Evolutionary conservation across 1,140 invertebrate species (phyloP).

Genomic region (Drepana arcuata): DNA sequence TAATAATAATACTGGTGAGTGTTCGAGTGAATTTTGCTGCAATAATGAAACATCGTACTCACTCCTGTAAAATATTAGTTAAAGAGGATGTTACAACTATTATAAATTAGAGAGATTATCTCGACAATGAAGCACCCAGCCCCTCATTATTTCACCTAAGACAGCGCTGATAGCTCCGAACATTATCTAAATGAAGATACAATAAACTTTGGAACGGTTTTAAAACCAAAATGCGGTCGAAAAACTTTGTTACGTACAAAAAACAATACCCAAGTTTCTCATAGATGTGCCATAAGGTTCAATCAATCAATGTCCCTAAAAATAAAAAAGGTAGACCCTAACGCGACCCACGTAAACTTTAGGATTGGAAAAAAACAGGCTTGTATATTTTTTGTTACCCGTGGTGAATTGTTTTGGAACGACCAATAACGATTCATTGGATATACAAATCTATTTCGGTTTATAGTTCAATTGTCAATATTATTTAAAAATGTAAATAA

Average conservation of each 20-base stretch:
- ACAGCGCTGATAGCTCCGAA: slow-evolving; percentile 26
- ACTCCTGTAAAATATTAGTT: no score
- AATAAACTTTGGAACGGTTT: slow-evolving; percentile 43
- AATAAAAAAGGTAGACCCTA: slow-evolving; percentile 48
- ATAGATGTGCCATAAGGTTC: slow-evolving; percentile 57
- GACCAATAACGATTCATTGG: slow-evolving; percentile 31
- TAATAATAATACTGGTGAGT: no score
- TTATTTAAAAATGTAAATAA: no score
- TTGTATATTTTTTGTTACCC: slow-evolving; percentile 50
- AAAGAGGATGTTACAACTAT: no score
- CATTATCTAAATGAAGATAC: slow-evolving; percentile 55
- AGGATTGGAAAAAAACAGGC: slow-evolving; percentile 42
- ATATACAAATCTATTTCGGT: slow-evolving; percentile 34
- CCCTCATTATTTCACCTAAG: no score
- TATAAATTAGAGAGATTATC: no score
- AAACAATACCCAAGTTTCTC: slow-evolving; percentile 58
- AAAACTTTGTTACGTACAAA: slow-evolving; percentile 28
- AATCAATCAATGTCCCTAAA: slow-evolving; percentile 67
- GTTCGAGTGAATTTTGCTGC: no score
- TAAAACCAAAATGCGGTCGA: slow-evolving; percentile 28
- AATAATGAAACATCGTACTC: no score
- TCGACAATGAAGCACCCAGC: no score
- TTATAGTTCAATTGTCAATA: slow-evolving; percentile 12
- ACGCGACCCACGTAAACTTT: slow-evolving; percentile 59
- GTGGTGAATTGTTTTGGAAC: slow-evolving; percentile 35